Base-by-base conservation (phyloP, 2,888 invertebrate species). In the Tipula unca region DNA sequence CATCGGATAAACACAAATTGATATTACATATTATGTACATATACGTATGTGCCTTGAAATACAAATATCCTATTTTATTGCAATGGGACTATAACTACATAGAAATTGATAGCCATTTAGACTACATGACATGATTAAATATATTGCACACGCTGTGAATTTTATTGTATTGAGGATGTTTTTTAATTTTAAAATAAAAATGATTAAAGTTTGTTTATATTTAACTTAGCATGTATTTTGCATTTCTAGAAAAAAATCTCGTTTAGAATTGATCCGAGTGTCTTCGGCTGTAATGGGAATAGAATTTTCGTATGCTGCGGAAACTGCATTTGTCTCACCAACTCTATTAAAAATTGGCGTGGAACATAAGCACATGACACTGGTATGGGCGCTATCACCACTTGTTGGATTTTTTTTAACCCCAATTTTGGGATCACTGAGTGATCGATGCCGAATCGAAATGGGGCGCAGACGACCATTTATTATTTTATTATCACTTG, bases 231-330 rank as follows among this genome's bases (percentile, higher is more conserved):
- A 85, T 48, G 14, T 54, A 29, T 85, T 35, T 29, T 85, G 4
- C 17, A 54, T 14, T 82, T 82, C 83, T 69, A 97, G 97, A 90
- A 92, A 93, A 87, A 97, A 97, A 92, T 94, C 95, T 14, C 92
- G 96, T 20, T 91, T 92, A 85, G 97, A 98, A 90, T 91, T 98
- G 87, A 94, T 98, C 87, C 93, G 97, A 10, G 94, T 98, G 87
- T 98, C 98, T 25, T 96, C 98, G 0, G 98, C 98, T 0, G 98
- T 99, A 0, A 98, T 98, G 96, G 98, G 99, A 1, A 98, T 99
- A 86, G 98, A 99, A 90, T 97, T 99, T 91, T 98, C 98, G 0
- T 99, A 99, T 89, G 98, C 99, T 0, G 98, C 98, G 0, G 98
- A 99, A 91, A 99, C 98, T 0, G 98, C 98, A 0, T 98, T 98